These are phyloP conservation scores for Zosterops pallidus DNA, from an alignment of 2,113 vertebrate genomes.

Conservation along the genomic window DNA sequence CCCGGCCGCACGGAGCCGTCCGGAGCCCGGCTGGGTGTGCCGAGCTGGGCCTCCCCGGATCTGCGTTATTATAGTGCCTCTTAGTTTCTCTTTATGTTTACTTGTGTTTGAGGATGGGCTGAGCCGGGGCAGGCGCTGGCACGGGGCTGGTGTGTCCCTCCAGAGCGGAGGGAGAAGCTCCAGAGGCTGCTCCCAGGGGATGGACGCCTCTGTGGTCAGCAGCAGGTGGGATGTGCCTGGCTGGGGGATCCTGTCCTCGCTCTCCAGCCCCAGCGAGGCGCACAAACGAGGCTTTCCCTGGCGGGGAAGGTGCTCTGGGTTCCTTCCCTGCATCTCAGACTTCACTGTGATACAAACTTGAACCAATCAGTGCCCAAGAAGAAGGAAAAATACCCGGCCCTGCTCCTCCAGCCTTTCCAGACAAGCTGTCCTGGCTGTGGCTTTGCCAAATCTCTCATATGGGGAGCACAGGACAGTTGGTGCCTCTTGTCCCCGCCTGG, in stretches of 20 bases:
- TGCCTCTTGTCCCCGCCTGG: accelerated
- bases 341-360: conserved; percentile 68
- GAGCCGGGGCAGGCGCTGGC: not conserved
- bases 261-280: accelerated
- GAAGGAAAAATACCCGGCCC: not conserved
- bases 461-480: accelerated
- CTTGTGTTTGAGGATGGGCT: conserved; percentile 7
- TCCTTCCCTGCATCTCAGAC: conserved; percentile 52
- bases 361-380: conserved; percentile 65
- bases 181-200: not conserved
- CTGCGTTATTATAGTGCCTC: conserved; percentile 63
- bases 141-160: not conserved
- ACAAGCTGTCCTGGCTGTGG: not conserved
- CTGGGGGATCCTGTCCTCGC: not conserved
- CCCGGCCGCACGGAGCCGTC: not conserved
- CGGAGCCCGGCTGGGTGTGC: not conserved
- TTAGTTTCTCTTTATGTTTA: conserved; percentile 34
- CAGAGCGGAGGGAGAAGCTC: not conserved
- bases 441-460: not conserved
- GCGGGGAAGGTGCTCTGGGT: conserved; percentile 5
- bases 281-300: not conserved
- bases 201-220: not conserved
- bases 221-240: not conserved
- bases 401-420: conserved; percentile 11
- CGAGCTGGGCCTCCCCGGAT: not conserved